phyloP scores from a whole-genome alignment of 2,797 vertebrate species.

The Leptatherina wallacei region DNA sequence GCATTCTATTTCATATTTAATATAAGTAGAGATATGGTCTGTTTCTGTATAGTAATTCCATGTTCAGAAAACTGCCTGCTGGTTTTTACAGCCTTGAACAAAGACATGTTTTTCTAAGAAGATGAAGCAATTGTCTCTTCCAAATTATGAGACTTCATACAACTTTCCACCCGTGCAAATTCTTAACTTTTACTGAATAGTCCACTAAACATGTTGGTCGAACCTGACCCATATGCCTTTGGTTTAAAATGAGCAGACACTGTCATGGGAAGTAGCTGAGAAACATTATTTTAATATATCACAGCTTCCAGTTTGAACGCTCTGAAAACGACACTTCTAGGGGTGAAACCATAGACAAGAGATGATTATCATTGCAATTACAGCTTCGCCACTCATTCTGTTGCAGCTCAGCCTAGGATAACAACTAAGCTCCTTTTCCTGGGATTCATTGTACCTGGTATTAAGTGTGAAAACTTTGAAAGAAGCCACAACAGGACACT shows the following conservation, averaged over 20 bases:
- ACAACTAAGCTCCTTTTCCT: constrained; percentile 30
- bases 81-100: background rate
- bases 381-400: constrained; percentile 38
- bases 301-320: constrained; percentile 56
- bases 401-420: constrained; percentile 29
- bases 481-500: constrained; percentile 1
- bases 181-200: constrained; percentile 21
- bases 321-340: constrained; percentile 71
- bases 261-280: constrained; percentile 36
- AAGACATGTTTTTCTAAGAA: background rate
- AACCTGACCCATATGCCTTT: constrained; percentile 20
- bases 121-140: constrained; percentile 4
- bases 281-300: constrained; percentile 46
- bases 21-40: background rate
- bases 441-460: constrained; percentile 3
- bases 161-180: constrained; percentile 18
- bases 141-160: constrained; percentile 13
- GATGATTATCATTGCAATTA: constrained; percentile 66
- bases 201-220: constrained; percentile 24
- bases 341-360: constrained; percentile 58
- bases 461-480: constrained; percentile 3
- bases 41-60: constrained; percentile 13
- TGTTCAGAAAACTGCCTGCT: background rate
- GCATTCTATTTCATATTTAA: constrained; percentile 28
- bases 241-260: constrained; percentile 31